Evolutionary conservation across 2,797 vertebrate genomes (phyloP).

Genomic region (Labroides dimidiatus): DNA sequence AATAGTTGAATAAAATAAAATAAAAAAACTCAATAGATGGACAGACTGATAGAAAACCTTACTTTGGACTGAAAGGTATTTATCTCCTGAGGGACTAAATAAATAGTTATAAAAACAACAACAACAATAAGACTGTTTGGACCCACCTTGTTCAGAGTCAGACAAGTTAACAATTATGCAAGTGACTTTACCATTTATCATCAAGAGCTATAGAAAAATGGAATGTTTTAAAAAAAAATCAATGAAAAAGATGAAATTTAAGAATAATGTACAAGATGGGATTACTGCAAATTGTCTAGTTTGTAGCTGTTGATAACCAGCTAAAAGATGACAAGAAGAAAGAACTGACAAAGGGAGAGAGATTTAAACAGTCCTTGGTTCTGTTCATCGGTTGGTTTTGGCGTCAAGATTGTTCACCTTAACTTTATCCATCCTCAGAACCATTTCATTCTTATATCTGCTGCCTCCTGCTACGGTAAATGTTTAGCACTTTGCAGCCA

Average conservation of each 20-base stretch:
- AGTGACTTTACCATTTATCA: slow-evolving; percentile 16
- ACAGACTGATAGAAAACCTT: no score
- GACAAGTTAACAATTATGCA: slow-evolving; percentile 14
- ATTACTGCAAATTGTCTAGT: slow-evolving; percentile 1
- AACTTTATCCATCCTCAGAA: slow-evolving; percentile 37
- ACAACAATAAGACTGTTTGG: slow-evolving; percentile 34
- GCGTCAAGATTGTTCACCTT: slow-evolving; percentile 60
- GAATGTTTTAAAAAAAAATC: slow-evolving; percentile 8
- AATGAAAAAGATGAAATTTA: slow-evolving; percentile 11
- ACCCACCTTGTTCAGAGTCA: slow-evolving; percentile 42
- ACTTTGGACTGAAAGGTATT: no score
- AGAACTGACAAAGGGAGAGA: slow-evolving; percentile 26
- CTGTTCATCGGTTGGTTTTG: slow-evolving; percentile 56
- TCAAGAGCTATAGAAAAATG: slow-evolving; percentile 4
- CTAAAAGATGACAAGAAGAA: slow-evolving; percentile 18
- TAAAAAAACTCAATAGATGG: no score
- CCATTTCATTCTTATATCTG: slow-evolving; percentile 39
- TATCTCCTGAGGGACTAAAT: neutral
- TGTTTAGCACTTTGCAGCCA: slow-evolving; percentile 29
- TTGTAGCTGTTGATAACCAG: slow-evolving; percentile 22
- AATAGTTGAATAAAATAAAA: neutral
- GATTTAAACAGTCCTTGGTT: slow-evolving; percentile 55
- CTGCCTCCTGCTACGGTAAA: slow-evolving; percentile 32
- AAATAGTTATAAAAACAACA: slow-evolving; percentile 21
- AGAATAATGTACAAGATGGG: neutral